Conservation (phyloP, 53 echinoderm and acorn worm species). For the Echinarachnius parma region DNA sequence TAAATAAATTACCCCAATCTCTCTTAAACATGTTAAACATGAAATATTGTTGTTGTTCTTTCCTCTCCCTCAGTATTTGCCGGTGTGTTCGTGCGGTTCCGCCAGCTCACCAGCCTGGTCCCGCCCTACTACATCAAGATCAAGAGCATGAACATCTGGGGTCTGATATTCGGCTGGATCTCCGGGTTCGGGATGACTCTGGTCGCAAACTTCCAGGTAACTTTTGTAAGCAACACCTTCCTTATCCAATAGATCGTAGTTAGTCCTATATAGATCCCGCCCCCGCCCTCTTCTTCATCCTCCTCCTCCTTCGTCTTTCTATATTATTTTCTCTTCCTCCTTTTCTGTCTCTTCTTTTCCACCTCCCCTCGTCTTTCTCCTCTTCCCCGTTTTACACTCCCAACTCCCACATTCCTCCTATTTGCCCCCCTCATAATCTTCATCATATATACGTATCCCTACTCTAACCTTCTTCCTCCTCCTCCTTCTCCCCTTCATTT, state of each 20-base stretch:
- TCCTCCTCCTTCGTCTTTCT: not conserved
- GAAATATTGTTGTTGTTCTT: not conserved
- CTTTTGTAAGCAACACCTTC: not conserved
- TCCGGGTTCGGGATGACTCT: slow-evolving; percentile 52
- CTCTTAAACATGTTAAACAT: too few relatives aligned
- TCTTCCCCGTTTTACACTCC: not conserved
- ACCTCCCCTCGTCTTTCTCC: not conserved
- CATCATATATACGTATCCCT: too few relatives aligned
- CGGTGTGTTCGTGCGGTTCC: slow-evolving; percentile 32
- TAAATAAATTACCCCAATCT: too few relatives aligned
- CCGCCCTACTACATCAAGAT: slow-evolving; percentile 44
- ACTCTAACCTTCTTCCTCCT: too few relatives aligned
- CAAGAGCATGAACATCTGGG: slow-evolving; percentile 39
- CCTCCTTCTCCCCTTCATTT: not conserved
- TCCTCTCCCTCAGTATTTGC: slow-evolving; percentile 14
- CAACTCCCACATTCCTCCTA: not conserved
- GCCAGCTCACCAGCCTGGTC: slow-evolving; percentile 26
- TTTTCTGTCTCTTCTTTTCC: not conserved
- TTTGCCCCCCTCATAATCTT: not conserved
- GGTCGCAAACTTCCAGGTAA: slow-evolving; percentile 66
- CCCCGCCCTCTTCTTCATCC: not conserved
- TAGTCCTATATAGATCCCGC: not conserved
- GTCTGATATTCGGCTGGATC: slow-evolving; percentile 33
- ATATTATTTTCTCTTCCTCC: not conserved
- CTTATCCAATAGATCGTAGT: not conserved